phyloP scores from a whole-genome alignment of 2,797 vertebrate genomes.

The Lophius americanus region DNA sequence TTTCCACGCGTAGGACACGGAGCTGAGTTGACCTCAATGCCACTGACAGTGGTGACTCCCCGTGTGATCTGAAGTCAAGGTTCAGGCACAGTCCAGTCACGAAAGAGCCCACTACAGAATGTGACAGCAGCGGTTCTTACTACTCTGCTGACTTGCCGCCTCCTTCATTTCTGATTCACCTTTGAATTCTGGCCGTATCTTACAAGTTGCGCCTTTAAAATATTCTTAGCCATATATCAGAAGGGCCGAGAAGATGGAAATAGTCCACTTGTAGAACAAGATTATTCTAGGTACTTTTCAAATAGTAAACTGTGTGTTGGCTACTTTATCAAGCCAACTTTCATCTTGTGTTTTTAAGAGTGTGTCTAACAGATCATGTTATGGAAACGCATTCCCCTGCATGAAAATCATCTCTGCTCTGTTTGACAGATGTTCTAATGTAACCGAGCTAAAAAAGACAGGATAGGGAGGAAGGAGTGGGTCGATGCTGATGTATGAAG shows the following conservation, averaged over 20 bases:
- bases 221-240: conserved; percentile 1
- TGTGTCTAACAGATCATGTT: conserved; percentile 7
- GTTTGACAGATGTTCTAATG: conserved; percentile 17
- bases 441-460: conserved; percentile 17
- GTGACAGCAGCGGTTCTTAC: too few relatives aligned
- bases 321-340: background rate
- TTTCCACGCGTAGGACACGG: too few relatives aligned
- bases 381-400: conserved; percentile 13
- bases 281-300: background rate
- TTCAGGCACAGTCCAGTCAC: too few relatives aligned
- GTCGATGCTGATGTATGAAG: conserved; percentile 16
- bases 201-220: too few relatives aligned
- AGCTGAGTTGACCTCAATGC: too few relatives aligned
- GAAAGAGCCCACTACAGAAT: too few relatives aligned
- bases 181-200: too few relatives aligned
- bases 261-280: background rate
- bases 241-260: conserved; percentile 1
- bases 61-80: too few relatives aligned
- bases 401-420: conserved; percentile 23
- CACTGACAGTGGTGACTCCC: too few relatives aligned
- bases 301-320: background rate
- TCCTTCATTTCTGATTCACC: too few relatives aligned
- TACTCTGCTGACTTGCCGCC: too few relatives aligned
- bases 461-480: conserved; percentile 5
- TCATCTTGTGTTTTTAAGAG: conserved; percentile 22